phyloP scores from a whole-genome alignment of 2,113 vertebrate species.

The Lampris incognitus region DNA sequence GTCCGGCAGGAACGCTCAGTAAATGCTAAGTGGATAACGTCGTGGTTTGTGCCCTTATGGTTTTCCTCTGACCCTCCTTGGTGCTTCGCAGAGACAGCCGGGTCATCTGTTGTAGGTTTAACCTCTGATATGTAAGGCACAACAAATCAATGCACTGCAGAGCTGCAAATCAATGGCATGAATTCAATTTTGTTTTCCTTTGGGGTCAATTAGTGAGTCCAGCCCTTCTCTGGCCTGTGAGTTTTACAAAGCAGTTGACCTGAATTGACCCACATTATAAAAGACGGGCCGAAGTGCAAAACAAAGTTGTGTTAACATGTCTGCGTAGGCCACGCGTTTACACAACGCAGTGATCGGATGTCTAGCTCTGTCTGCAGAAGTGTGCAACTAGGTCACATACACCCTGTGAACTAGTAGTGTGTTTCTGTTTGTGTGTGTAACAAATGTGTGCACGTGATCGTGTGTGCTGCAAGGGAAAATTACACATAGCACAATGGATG shows the following conservation, averaged over 20 bases:
- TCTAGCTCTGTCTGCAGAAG: not conserved
- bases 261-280: not conserved
- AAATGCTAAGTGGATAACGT: not conserved
- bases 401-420: not conserved
- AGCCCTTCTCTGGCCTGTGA: not conserved
- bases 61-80: not conserved
- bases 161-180: not conserved
- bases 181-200: not conserved
- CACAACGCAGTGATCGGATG: no score
- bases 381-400: slow-evolving; percentile 2
- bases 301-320: not conserved
- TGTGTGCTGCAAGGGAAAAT: not conserved
- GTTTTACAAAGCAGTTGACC: not conserved
- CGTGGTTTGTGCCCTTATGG: not conserved
- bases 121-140: not conserved
- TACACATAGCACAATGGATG: not conserved
- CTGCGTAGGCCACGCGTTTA: not conserved
- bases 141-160: not conserved
- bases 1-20: not conserved
- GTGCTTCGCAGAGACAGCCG: not conserved
- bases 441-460: not conserved
- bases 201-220: not conserved
- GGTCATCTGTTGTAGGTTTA: not conserved
- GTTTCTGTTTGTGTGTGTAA: not conserved
- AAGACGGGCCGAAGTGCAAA: no score